Evolutionary conservation across 2,113 vertebrate genomes (phyloP).

Genomic region (Ursus arctos): DNA sequence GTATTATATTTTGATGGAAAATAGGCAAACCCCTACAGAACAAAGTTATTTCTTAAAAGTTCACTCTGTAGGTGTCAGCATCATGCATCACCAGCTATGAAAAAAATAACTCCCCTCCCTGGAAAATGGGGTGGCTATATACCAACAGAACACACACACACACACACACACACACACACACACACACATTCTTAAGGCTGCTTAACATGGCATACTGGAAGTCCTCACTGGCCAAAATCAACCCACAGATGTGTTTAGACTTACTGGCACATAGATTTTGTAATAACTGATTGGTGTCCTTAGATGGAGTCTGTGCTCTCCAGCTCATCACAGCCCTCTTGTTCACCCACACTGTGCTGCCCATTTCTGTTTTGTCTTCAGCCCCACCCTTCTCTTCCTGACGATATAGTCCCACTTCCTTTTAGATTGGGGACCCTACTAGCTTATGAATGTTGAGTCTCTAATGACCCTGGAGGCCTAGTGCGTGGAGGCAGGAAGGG

Average conservation of each 20-base stretch:
- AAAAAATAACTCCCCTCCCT: neutral
- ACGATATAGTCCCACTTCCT: neutral
- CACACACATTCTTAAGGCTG: neutral
- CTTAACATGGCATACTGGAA: neutral
- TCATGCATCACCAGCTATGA: neutral
- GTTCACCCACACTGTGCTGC: neutral
- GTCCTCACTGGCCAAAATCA: neutral
- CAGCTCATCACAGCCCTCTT: neutral
- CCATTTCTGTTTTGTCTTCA: neutral
- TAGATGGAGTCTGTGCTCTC: neutral
- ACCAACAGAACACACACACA: neutral
- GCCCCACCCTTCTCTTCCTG: neutral
- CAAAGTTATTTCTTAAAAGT: neutral
- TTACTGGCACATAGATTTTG: neutral
- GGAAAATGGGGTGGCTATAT: neutral
- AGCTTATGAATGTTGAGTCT: conserved; percentile 5
- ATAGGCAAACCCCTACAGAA: neutral
- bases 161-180: neutral
- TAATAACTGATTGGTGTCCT: neutral
- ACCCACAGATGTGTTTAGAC: neutral
- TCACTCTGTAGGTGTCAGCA: neutral
- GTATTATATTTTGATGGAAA: neutral
- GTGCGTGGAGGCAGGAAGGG: neutral
- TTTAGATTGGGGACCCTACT: neutral
- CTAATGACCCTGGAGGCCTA: neutral